Evolutionary conservation across 2,888 invertebrate species (phyloP).

Genomic region (Mesoligia furuncula): DNA sequence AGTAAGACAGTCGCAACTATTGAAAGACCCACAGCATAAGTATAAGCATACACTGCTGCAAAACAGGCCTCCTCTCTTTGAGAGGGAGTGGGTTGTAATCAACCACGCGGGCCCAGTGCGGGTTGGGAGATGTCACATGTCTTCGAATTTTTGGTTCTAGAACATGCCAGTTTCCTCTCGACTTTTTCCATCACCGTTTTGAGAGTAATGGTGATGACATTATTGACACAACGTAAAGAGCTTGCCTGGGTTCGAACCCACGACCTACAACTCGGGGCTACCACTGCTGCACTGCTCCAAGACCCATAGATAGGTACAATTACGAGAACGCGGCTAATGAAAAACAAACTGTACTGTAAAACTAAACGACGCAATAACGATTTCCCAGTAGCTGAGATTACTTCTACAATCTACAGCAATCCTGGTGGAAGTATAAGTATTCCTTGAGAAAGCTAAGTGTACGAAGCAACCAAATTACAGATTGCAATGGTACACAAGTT

Average conservation of each 20-base stretch:
- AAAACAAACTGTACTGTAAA: conserved; percentile 11
- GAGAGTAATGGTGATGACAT: too few relatives aligned
- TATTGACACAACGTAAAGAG: neutral
- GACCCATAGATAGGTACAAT: neutral
- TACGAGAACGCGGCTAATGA: neutral
- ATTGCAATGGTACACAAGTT: conserved; percentile 37
- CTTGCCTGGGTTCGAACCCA: neutral
- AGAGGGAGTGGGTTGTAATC: too few relatives aligned
- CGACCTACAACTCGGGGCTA: too few relatives aligned
- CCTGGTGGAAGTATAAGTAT: neutral
- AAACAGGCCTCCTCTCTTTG: too few relatives aligned
- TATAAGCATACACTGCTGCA: too few relatives aligned
- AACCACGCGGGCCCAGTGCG: too few relatives aligned
- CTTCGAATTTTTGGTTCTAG: neutral
- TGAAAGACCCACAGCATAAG: neutral
- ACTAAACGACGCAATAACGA: conserved; percentile 15
- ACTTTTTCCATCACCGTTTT: too few relatives aligned
- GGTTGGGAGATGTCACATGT: too few relatives aligned
- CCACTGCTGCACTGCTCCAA: neutral
- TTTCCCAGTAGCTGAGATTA: conserved; percentile 15
- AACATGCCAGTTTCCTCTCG: too few relatives aligned
- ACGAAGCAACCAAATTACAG: conserved; percentile 37
- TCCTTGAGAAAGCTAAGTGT: conserved; percentile 8
- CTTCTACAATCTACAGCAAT: conserved; percentile 10
- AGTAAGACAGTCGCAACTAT: neutral